Percentiles rank a stretch among this genome's conserved stretches.
These are phyloP conservation scores for Zaprionus lineosus DNA, from an alignment of 2,888 invertebrate species.

Conservation along the genomic window DNA sequence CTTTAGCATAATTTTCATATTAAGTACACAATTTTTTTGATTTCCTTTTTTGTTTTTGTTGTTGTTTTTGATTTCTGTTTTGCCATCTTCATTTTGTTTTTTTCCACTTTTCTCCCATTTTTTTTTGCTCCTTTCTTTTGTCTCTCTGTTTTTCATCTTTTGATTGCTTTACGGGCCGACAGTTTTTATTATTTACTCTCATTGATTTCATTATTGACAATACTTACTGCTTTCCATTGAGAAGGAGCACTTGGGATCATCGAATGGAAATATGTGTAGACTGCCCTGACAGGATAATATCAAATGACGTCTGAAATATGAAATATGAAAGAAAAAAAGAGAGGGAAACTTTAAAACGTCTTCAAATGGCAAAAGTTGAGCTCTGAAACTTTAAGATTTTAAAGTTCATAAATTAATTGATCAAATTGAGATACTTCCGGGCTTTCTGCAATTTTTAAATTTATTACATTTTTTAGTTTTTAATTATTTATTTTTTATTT, in stretches of 20 bases:
- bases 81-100: slow-evolving; percentile 1
- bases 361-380: neutral
- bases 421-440: too few species aligned
- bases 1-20: slow-evolving; percentile 43
- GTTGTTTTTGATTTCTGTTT: neutral
- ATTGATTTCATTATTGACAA: slow-evolving; percentile 2
- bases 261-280: slow-evolving; percentile 97
- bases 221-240: slow-evolving; percentile 98
- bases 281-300: slow-evolving; percentile 96
- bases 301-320: slow-evolving; percentile 89
- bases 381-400: too few species aligned
- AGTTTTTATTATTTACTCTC: slow-evolving; percentile 9
- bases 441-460: too few species aligned
- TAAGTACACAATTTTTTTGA: slow-evolving; percentile 14
- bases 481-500: too few species aligned
- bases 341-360: neutral
- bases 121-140: too few species aligned
- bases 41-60: neutral
- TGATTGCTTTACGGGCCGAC: slow-evolving; percentile 19
- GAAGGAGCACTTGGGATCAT: slow-evolving; percentile 97
- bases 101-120: too few species aligned
- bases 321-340: neutral
- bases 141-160: slow-evolving; percentile 5
- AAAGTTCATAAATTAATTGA: too few species aligned
- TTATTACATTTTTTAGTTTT: too few species aligned